Evolutionary conservation across 2,113 vertebrate species (phyloP), one percentile per base, ranked within the genome.

Genomic region (Micronycteris hirsuta): DNA sequence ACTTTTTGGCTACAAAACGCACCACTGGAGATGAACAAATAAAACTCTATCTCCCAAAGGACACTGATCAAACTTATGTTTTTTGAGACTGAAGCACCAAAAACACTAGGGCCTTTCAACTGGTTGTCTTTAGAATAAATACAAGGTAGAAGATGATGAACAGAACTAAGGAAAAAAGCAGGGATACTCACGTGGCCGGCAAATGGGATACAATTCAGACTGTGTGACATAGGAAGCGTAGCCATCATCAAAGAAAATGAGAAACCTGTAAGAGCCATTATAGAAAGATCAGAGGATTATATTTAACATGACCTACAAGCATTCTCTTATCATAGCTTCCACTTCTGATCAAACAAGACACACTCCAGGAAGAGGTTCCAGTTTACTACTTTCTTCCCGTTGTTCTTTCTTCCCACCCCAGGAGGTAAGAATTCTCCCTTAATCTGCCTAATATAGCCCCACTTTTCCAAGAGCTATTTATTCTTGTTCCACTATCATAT

Each of bases 231-330:
- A 99, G 0, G 99, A 99, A 3, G 99, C 99, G 1, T 99, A 99
- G 6, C 99, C 99, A 0, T 99, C 99, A 7, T 99, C 99, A 0
- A 99, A 99, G 97, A 99, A 99, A 93, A 99, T 99, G 83, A 99
- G 98, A 96, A 99, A 99, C 97, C 99, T 99, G 97, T 63, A 38
- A 97, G n/a, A 86, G 33, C 0, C 22, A 82, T 12, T 4, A 33
- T 3, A 58, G n/a, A 83, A 47, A 86, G 54, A 56, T 43, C 19
- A 22, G 73, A 43, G 31, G 12, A 4, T 76, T 56, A 36, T 38
- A 61, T 38, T 54, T 36, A 52, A 68, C 68, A 63, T 10, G 78
- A 86, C 10, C 54, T 43, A 67, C 10, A 70, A 80, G 61, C 63
- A 70, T n/a, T 33, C 70, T 56, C 54, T 73, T 41, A 38, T 10